phyloP scores from a whole-genome alignment of 35 echinoderm and acorn worm genomes.

The Hemicentrotus pulcherrimus region DNA sequence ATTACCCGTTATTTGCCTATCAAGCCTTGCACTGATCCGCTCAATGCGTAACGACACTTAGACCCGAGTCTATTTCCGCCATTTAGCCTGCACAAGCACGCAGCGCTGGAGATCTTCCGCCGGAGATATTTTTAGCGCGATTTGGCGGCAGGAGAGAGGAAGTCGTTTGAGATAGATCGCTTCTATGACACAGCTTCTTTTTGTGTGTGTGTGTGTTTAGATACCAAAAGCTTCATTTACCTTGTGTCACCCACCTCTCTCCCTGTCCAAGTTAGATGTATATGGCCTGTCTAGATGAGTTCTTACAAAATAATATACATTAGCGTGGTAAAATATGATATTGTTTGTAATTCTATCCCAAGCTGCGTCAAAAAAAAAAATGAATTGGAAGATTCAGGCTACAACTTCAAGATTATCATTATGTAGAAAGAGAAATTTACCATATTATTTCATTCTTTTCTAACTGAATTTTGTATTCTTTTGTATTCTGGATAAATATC shows the following conservation, averaged over 20 bases:
- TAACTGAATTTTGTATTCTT: too few relatives aligned
- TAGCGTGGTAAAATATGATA: neutral
- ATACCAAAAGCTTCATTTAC: neutral
- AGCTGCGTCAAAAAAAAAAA: neutral
- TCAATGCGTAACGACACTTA: slow-evolving; percentile 23
- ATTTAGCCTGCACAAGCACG: neutral
- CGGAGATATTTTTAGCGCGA: slow-evolving; percentile 30
- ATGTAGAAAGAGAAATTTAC: too few relatives aligned
- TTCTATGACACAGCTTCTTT: slow-evolving; percentile 18
- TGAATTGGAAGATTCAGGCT: too few relatives aligned
- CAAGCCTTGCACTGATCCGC: neutral
- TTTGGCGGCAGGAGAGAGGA: slow-evolving; percentile 13
- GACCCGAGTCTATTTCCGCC: slow-evolving; percentile 2
- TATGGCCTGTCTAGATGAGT: neutral
- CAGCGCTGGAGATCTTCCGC: neutral
- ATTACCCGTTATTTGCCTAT: slow-evolving; percentile 20
- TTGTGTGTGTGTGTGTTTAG: neutral
- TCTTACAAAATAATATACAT: neutral
- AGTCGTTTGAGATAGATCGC: neutral
- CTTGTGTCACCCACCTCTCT: neutral
- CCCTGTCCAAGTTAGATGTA: neutral
- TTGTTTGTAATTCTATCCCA: too few relatives aligned
- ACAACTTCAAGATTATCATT: too few relatives aligned
- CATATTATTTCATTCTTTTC: too few relatives aligned
- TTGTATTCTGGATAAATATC: too few relatives aligned